phyloP scores from a whole-genome alignment of 2,888 invertebrate species.

The Lacanobia wlatinum region DNA sequence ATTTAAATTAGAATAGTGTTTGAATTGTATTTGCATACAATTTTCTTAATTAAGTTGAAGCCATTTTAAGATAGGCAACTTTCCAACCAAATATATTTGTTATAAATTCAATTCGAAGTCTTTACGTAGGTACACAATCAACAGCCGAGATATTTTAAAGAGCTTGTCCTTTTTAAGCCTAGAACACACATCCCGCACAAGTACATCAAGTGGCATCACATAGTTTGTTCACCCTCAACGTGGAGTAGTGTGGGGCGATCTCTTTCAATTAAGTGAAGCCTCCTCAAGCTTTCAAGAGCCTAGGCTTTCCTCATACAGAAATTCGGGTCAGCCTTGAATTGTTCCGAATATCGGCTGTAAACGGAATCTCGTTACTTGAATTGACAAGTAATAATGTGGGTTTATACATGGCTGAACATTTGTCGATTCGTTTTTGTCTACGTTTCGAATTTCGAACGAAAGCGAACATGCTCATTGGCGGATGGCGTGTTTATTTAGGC shows the following conservation, averaged over 20 bases:
- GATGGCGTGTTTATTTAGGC: constrained; percentile 49
- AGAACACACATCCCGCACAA: constrained; percentile 44
- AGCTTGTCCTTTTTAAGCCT: constrained; percentile 44
- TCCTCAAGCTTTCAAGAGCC: constrained; percentile 73
- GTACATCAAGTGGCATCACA: constrained; percentile 70
- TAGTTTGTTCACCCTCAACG: constrained; percentile 78
- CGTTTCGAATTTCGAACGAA: constrained; percentile 46
- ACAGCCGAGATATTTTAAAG: constrained; percentile 9
- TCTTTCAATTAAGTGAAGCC: constrained; percentile 88
- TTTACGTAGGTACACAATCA: constrained; percentile 7
- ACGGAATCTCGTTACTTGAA: constrained; percentile 67
- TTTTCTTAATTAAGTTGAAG: background rate
- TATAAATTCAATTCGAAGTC: background rate
- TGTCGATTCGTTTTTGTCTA: constrained; percentile 61
- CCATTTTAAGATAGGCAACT: background rate
- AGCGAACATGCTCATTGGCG: constrained; percentile 51
- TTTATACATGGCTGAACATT: constrained; percentile 64
- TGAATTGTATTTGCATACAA: background rate
- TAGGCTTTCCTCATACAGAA: constrained; percentile 69
- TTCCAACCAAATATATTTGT: background rate
- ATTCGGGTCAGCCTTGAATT: constrained; percentile 74
- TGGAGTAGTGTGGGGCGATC: constrained; percentile 80
- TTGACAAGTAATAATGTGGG: constrained; percentile 68
- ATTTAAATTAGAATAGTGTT: constrained; percentile 20
- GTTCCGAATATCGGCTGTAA: constrained; percentile 69